phyloP scores from a whole-genome alignment of 2,888 invertebrate species.

The Himalopsyche kuldschensis region DNA sequence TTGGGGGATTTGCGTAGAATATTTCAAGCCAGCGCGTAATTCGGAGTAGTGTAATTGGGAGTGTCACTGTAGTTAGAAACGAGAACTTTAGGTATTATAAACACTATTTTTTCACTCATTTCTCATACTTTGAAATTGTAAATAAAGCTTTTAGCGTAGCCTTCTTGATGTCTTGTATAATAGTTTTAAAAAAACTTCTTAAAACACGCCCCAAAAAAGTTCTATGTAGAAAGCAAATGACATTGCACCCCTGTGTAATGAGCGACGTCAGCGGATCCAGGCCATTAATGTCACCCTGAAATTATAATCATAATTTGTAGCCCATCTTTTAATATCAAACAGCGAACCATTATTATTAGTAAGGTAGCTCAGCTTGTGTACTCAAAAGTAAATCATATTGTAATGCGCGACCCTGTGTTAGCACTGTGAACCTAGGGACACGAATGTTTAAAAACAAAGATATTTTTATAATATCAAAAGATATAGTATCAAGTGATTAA shows the following conservation, averaged over 20 bases:
- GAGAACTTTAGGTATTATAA: too few relatives aligned
- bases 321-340: slow-evolving; percentile 43
- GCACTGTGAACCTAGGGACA: neutral
- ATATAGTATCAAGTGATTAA: too few relatives aligned
- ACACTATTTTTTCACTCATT: too few relatives aligned
- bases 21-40: too few relatives aligned
- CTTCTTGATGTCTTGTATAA: too few relatives aligned
- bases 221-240: slow-evolving; percentile 3
- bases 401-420: slow-evolving; percentile 9
- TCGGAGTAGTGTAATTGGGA: too few relatives aligned
- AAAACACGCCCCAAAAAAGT: neutral
- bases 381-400: slow-evolving; percentile 26
- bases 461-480: too few relatives aligned
- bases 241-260: slow-evolving; percentile 17
- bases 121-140: too few relatives aligned
- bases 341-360: slow-evolving; percentile 36
- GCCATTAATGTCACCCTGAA: slow-evolving; percentile 51
- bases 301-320: slow-evolving; percentile 58
- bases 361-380: slow-evolving; percentile 38
- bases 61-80: too few relatives aligned
- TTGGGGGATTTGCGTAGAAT: too few relatives aligned
- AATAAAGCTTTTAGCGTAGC: too few relatives aligned
- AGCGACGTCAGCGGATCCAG: slow-evolving; percentile 36
- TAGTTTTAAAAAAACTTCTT: neutral
- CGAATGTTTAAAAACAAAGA: too few relatives aligned